These are phyloP conservation scores for Heliconius nattereri DNA, from an alignment of 1,140 invertebrate species.

Conservation along the genomic window DNA sequence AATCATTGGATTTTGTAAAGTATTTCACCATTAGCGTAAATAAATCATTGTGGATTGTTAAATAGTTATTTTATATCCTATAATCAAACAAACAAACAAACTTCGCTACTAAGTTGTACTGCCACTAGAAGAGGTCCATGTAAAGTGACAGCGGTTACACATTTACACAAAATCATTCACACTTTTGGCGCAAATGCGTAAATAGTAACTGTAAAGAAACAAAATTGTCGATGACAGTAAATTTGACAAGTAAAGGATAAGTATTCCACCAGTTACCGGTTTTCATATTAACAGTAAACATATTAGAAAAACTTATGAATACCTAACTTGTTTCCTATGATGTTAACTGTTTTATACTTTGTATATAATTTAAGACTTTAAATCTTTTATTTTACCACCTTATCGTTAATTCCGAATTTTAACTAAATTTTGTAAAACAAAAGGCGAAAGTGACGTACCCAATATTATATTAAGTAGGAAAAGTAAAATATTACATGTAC, in stretches of 20 bases:
- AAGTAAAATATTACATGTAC: background rate
- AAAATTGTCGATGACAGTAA: conserved; percentile 1
- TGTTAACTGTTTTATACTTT: conserved; percentile 6
- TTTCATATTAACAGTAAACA: background rate
- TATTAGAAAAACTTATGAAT: conserved; percentile 10
- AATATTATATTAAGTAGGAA: background rate
- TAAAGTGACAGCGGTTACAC: conserved; percentile 25
- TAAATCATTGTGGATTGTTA: no score
- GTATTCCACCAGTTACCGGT: background rate
- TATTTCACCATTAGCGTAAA: no score
- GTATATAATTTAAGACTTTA: background rate
- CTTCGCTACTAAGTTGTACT: conserved; percentile 24
- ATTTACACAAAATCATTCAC: conserved; percentile 31
- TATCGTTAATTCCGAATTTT: background rate
- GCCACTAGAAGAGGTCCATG: conserved; percentile 14
- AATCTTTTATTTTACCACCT: background rate
- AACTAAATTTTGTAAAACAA: background rate
- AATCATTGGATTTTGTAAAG: background rate
- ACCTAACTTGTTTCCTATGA: background rate
- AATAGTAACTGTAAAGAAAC: conserved; percentile 20
- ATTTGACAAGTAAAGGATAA: background rate
- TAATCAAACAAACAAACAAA: background rate
- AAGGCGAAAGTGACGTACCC: background rate
- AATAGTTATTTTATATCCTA: background rate
- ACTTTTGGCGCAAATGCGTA: conserved; percentile 33